Percentiles rank a stretch among this genome's conserved stretches.
These are phyloP conservation scores for Trididemnum clinides DNA, from an alignment of 23 tunicate species.

Conservation along the genomic window DNA sequence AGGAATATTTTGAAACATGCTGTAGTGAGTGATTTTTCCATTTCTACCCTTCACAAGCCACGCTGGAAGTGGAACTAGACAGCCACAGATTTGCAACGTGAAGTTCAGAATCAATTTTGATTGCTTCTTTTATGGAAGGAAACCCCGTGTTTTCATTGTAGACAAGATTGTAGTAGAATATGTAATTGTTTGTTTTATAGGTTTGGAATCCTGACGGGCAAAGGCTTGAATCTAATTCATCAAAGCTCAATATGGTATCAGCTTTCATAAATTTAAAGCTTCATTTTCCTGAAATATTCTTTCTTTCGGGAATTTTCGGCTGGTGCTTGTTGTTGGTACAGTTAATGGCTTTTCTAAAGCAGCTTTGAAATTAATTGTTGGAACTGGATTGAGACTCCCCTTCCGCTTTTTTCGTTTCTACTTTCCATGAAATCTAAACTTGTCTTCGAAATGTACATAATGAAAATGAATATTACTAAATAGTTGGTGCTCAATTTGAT, in stretches of 20 bases:
- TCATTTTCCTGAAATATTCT: conserved; percentile 12
- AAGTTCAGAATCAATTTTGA: background rate
- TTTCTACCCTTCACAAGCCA: background rate
- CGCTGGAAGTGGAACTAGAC: background rate
- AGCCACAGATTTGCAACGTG: background rate
- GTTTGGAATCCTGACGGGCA: background rate
- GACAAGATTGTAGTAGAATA: background rate
- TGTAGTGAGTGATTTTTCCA: background rate
- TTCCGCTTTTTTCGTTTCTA: background rate
- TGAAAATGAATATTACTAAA: background rate
- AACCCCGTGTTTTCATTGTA: conserved; percentile 1
- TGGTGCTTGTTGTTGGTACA: background rate
- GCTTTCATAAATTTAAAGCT: background rate
- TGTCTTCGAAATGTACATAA: background rate
- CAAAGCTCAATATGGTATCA: background rate
- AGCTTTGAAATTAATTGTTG: background rate
- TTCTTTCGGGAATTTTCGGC: background rate
- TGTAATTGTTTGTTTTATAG: background rate
- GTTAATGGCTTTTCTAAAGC: conserved; percentile 1
- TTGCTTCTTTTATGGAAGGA: background rate
- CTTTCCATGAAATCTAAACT: background rate
- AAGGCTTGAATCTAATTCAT: background rate
- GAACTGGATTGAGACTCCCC: background rate
- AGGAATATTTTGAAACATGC: background rate
- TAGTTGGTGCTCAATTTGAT: background rate